Conservation (phyloP, 2,113 vertebrate genomes). For the Seriola aureovittata region DNA sequence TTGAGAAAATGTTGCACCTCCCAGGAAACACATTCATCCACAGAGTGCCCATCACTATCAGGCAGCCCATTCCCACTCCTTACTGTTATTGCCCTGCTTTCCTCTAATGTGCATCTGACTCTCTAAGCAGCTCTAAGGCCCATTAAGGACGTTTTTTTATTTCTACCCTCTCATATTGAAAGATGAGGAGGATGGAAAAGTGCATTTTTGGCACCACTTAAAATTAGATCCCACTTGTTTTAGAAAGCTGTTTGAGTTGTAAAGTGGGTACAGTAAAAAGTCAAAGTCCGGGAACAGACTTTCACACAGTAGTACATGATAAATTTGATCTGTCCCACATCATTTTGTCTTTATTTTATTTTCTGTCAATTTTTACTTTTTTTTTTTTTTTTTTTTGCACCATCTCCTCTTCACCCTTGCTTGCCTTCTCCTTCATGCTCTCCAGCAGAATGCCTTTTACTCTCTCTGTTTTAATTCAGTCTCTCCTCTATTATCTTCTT, state of each 20-base stretch:
- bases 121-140: slow-evolving; percentile 19
- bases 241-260: neutral
- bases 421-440: neutral
- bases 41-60: slow-evolving; percentile 20
- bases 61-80: neutral
- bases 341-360: neutral
- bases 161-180: slow-evolving; percentile 7
- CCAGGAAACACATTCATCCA: slow-evolving; percentile 22
- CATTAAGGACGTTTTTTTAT: slow-evolving; percentile 2
- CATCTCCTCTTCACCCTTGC: neutral
- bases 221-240: neutral
- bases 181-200: slow-evolving; percentile 7
- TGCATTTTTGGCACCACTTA: slow-evolving; percentile 22
- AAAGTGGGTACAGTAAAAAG: neutral
- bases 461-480: slow-evolving; percentile 25
- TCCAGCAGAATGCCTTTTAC: slow-evolving; percentile 14
- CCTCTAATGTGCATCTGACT: slow-evolving; percentile 38
- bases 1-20: neutral
- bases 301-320: neutral
- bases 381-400: neutral
- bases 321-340: neutral
- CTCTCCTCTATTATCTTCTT: slow-evolving; percentile 23
- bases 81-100: slow-evolving; percentile 20
- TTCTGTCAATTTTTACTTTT: neutral
- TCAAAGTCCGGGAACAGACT: neutral